These are phyloP conservation scores for Urocynchramus pylzowi DNA, from an alignment of 2,113 vertebrate genomes.

Conservation along the genomic window DNA sequence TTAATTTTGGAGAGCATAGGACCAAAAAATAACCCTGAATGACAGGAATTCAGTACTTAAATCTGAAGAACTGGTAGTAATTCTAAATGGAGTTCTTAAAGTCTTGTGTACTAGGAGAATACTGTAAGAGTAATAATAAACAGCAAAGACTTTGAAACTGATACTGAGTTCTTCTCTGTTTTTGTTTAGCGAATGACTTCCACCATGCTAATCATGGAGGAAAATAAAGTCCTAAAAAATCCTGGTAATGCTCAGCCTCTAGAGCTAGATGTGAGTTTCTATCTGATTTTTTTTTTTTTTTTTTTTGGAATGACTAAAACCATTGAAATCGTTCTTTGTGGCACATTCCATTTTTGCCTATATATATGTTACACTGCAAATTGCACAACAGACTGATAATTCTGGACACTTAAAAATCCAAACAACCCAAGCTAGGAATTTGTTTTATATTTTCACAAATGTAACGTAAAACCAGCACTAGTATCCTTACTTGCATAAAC, in stretches of 20 bases:
- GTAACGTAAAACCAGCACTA: neutral
- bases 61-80: neutral
- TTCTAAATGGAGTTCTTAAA: neutral
- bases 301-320: neutral
- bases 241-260: neutral
- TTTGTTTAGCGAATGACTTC: constrained; percentile 38
- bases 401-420: neutral
- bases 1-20: neutral
- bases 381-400: neutral
- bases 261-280: constrained; percentile 51
- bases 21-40: neutral
- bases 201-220: neutral
- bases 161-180: neutral
- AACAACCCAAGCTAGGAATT: neutral
- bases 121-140: neutral
- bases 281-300: neutral
- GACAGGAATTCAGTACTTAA: neutral
- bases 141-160: neutral
- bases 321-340: neutral
- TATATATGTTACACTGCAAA: neutral
- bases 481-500: neutral
- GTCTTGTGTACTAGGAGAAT: neutral
- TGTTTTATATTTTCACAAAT: neutral
- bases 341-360: neutral
- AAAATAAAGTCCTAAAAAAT: constrained; percentile 14